A percentile compares a stretch with the other conserved stretches of the same genome.
Conservation (phyloP, 2,888 invertebrate genomes). For the Diadegma fenestrale region DNA sequence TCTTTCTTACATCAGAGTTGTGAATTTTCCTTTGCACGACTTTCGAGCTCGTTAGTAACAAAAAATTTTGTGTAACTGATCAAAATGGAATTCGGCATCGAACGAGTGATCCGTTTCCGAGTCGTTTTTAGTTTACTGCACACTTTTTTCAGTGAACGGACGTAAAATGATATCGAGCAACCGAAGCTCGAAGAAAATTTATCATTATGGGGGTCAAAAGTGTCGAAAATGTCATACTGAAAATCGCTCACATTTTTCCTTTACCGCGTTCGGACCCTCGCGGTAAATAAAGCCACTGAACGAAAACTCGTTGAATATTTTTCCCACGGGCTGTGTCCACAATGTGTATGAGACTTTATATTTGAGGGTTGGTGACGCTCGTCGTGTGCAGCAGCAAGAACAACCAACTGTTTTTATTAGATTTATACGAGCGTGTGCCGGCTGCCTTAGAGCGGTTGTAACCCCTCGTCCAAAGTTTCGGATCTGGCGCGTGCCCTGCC, state of each 20-base stretch:
- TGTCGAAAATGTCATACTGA: neutral
- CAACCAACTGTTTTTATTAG: conserved; percentile 73
- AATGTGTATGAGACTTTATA: conserved; percentile 39
- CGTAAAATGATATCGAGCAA: neutral
- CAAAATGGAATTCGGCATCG: neutral
- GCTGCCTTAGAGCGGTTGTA: conserved; percentile 56
- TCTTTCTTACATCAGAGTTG: conserved; percentile 16
- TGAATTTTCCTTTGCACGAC: neutral
- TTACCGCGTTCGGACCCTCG: neutral
- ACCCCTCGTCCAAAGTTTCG: conserved; percentile 53
- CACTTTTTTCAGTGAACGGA: neutral
- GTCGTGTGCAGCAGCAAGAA: conserved; percentile 44
- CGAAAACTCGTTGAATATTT: conserved; percentile 21
- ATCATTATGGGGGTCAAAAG: neutral
- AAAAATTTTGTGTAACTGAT: neutral
- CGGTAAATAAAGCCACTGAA: conserved; percentile 6
- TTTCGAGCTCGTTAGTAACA: neutral
- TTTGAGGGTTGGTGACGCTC: conserved; percentile 26
- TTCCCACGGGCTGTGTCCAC: conserved; percentile 16
- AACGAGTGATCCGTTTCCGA: neutral
- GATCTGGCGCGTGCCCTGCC: conserved; percentile 14
- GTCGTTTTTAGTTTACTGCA: neutral
- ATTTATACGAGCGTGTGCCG: conserved; percentile 69
- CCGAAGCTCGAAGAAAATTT: neutral
- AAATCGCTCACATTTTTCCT: conserved; percentile 17